Evolutionary conservation across 2,113 vertebrate species (phyloP), one percentile per base, ranked within the genome.

Genomic region (Leucopsar rothschildi): DNA sequence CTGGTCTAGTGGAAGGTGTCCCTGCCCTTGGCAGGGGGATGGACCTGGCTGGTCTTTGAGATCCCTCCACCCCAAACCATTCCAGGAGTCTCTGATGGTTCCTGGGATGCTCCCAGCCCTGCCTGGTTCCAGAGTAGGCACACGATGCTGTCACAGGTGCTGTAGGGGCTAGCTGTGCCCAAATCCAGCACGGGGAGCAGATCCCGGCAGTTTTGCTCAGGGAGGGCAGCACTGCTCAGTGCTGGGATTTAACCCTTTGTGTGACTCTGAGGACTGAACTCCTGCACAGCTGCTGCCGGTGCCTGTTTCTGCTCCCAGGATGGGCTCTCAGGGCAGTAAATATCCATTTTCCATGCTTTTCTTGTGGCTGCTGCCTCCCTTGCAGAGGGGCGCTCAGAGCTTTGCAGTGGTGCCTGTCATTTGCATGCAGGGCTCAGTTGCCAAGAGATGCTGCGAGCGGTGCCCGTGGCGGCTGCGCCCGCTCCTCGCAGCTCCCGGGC

Each of bases 341-440:
- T 7, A 12, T 0, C 50, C 31, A 0, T 33, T 89, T 66, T 47
- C 57, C 56, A 5, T 2, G 80, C 83, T 92, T 14, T 29, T 22
- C 83, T 37, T 16, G 39, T 52, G 33, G 77, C 83, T 6, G 69
- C 90, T 86, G 25, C 71, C 59, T 73, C 15, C 87, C 79, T 92
- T 35, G 95, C 93, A 90, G 88, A 88, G 85, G 92, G 96, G 81
- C 71, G 49, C 87, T 47, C 84, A 4, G 5, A 53, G 95, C 82
- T 92, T 33, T 76, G 93, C 96, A 92, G 88, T 33, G 9, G 50
- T 66, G 82, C 89, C 93, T 29, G 66, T 72, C 82, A 81, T 97
- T 88, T 95, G 92, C 88, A 81, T 88, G 91, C 93, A 89, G 95
- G 93, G 75, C 88, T 96, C 92, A 95, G 96, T 95, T 96, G 95